These are phyloP conservation scores for Sander lucioperca DNA, from an alignment of 2,113 vertebrate species.

Conservation along the genomic window DNA sequence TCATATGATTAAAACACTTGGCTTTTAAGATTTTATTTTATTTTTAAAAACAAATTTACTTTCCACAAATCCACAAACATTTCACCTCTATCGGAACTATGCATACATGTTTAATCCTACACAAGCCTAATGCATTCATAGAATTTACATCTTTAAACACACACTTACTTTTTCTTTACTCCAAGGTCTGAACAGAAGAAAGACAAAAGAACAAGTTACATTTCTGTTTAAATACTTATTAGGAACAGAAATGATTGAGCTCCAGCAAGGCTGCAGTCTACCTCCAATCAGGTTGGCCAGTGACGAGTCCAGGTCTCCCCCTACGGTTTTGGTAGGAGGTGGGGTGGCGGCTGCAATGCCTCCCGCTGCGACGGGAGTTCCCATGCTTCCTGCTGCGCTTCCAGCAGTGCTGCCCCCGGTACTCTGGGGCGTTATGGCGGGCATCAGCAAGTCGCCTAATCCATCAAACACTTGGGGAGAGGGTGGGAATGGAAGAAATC, in stretches of 20 bases:
- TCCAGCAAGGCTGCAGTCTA: constrained; percentile 74
- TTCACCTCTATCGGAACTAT: background rate
- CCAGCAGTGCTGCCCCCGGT: constrained; percentile 84
- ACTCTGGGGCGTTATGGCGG: constrained; percentile 92
- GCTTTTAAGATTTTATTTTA: background rate
- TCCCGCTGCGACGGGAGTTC: constrained; percentile 54
- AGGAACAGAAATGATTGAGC: background rate
- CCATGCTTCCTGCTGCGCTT: constrained; percentile 76
- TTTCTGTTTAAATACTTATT: background rate
- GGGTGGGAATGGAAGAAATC: constrained; percentile 22
- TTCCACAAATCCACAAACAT: background rate
- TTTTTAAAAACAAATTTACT: background rate
- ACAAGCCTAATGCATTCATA: constrained; percentile 2
- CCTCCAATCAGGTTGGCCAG: constrained; percentile 97
- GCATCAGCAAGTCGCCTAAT: constrained; percentile 98
- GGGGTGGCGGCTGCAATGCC: constrained; percentile 73
- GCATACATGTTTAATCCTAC: background rate
- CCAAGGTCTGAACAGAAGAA: constrained; percentile 89
- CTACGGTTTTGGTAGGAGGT: constrained; percentile 87
- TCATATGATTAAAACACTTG: background rate
- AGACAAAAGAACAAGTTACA: constrained; percentile 41
- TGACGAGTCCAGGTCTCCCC: constrained; percentile 95
- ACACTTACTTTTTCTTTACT: constrained; percentile 96
- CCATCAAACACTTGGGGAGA: constrained; percentile 90
- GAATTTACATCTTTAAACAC: constrained; percentile 19